Percentiles rank a stretch among this genome's conserved stretches.
These are phyloP conservation scores for Mesocentrotus franciscanus DNA, from an alignment of 53 echinoderm and acorn worm species.

Conservation along the genomic window DNA sequence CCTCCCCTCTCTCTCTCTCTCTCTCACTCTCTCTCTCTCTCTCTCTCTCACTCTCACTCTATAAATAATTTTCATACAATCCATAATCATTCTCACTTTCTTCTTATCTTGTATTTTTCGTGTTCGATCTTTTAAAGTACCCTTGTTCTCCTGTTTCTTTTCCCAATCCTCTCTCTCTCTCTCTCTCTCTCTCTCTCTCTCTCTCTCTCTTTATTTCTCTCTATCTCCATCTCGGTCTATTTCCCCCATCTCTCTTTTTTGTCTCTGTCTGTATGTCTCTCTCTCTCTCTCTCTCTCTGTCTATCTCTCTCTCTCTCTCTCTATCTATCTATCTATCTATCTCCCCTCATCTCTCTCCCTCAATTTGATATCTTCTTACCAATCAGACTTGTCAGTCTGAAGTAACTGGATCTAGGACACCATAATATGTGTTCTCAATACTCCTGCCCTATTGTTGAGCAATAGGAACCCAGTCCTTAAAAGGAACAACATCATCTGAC, in stretches of 20 bases:
- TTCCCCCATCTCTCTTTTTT: background rate
- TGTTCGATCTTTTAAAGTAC: no score
- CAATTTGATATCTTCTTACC: background rate
- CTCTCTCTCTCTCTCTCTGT: slow-evolving; percentile 9
- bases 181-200: slow-evolving; percentile 1
- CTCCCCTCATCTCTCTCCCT: background rate
- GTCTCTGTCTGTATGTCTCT: background rate
- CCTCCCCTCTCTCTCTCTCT: no score
- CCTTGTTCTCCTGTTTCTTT: background rate
- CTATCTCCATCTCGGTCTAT: background rate
- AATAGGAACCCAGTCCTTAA: background rate
- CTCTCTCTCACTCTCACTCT: slow-evolving; percentile 8
- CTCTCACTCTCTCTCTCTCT: background rate
- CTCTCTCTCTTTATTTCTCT: background rate
- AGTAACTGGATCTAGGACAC: slow-evolving; percentile 24
- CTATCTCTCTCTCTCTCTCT: background rate
- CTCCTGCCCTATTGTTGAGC: background rate
- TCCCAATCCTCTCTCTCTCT: background rate
- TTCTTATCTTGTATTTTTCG: no score
- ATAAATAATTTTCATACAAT: background rate
- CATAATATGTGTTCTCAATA: slow-evolving; percentile 8
- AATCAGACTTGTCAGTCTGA: slow-evolving; percentile 21
- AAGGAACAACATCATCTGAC: background rate
- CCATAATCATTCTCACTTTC: no score
- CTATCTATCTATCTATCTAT: background rate